Conservation (phyloP, 2,888 invertebrate species). For the Caradrina kadenii region DNA sequence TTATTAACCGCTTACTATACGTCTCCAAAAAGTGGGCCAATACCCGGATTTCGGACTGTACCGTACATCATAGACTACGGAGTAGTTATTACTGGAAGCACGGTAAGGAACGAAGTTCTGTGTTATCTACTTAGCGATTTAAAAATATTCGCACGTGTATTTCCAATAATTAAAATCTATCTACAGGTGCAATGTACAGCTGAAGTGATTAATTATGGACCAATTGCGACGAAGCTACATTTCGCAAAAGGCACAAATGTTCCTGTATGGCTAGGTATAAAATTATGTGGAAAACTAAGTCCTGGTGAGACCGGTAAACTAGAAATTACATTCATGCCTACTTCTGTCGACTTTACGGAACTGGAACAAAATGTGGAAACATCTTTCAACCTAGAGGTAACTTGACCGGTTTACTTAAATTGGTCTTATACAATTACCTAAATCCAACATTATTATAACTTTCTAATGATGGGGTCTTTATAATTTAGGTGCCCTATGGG, state of each 20-base stretch:
- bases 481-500: constrained; percentile 89
- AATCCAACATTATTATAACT: not conserved
- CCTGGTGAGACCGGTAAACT: constrained; percentile 88
- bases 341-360: constrained; percentile 79
- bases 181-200: constrained; percentile 82
- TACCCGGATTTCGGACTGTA: constrained; percentile 86
- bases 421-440: not conserved
- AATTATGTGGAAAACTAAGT: constrained; percentile 81
- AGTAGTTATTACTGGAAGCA: constrained; percentile 87
- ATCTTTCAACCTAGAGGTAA: constrained; percentile 85
- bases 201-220: constrained; percentile 90
- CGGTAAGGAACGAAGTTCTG: constrained; percentile 68
- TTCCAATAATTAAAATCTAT: constrained; percentile 19
- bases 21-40: constrained; percentile 77
- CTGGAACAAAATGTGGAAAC: constrained; percentile 84
- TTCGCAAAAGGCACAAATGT: constrained; percentile 79
- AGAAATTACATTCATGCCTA: constrained; percentile 89
- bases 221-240: constrained; percentile 83
- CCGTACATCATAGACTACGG: constrained; percentile 91
- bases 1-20: constrained; percentile 75
- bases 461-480: not conserved
- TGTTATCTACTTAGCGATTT: not conserved
- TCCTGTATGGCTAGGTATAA: constrained; percentile 80
- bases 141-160: not conserved
- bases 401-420: not conserved